These are phyloP conservation scores for Cheilosia impressa DNA, from an alignment of 2,888 invertebrate genomes.

Conservation along the genomic window DNA sequence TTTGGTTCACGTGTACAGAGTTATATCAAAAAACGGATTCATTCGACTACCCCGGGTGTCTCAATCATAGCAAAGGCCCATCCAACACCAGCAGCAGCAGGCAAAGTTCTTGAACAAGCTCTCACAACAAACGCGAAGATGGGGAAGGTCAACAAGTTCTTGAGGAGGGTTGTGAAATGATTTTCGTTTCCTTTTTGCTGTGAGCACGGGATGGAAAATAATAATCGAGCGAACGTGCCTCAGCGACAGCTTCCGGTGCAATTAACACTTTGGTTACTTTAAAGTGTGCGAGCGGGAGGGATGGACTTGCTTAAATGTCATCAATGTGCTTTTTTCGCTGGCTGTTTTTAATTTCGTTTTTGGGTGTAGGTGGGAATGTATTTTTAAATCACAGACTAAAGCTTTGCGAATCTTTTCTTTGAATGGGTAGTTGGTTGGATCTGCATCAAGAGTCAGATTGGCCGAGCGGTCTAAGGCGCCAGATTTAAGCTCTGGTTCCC, in stretches of 20 bases:
- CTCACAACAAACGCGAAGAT: conserved; percentile 46
- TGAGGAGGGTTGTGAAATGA: conserved; percentile 30
- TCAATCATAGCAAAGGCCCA: background rate
- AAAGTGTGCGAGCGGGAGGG: background rate
- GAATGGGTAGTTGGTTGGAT: background rate
- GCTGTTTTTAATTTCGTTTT: background rate
- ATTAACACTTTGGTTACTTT: conserved; percentile 62
- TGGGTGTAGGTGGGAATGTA: conserved; percentile 3
- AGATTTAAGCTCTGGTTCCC: conserved; percentile 93
- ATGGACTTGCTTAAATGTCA: conserved; percentile 19
- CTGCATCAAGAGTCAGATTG: conserved; percentile 86
- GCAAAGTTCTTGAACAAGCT: conserved; percentile 23
- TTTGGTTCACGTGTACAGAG: conserved; percentile 46
- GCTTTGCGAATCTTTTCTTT: background rate
- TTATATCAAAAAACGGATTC: conserved; percentile 3
- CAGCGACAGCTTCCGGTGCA: conserved; percentile 69
- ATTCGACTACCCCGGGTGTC: background rate
- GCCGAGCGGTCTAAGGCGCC: conserved; percentile 93
- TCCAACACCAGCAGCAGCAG: background rate
- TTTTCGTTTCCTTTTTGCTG: conserved; percentile 23
- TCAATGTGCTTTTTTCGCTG: conserved; percentile 11
- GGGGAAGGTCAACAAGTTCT: conserved; percentile 75
- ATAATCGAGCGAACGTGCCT: conserved; percentile 67
- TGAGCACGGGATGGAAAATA: conserved; percentile 43
- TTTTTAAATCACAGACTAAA: conserved; percentile 8